Percentiles rank a stretch among this genome's conserved stretches.
phyloP scores from a whole-genome alignment of 2,113 vertebrate genomes.

The Scortum barcoo region DNA sequence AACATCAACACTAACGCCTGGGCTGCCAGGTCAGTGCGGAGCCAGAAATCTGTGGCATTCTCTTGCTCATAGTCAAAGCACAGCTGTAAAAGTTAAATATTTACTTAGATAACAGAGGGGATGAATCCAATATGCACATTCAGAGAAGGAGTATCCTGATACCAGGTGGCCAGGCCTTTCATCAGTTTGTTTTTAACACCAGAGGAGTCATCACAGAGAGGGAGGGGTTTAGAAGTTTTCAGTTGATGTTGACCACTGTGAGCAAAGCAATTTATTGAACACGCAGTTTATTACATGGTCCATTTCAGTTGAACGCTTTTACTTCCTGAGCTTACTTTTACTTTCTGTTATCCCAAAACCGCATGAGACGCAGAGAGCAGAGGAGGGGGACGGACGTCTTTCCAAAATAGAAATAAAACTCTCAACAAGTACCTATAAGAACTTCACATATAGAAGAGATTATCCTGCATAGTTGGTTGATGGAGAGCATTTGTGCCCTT shows the following conservation, averaged over 20 bases:
- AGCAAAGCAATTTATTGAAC: conserved; percentile 60
- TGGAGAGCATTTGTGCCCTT: conserved; percentile 2
- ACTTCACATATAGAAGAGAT: not conserved
- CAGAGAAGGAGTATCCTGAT: not conserved
- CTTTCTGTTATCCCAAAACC: conserved; percentile 14
- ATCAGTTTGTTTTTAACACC: not conserved
- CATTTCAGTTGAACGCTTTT: conserved; percentile 45
- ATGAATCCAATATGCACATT: conserved; percentile 13
- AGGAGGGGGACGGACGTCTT: not conserved
- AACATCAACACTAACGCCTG: conserved; percentile 98
- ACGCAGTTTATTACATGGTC: conserved; percentile 61
- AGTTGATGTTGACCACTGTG: conserved; percentile 23
- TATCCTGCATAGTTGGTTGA: not conserved
- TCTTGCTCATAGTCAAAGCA: not conserved
- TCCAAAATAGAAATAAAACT: conserved; percentile 19
- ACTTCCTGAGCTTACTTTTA: conserved; percentile 18
- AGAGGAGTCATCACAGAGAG: not conserved
- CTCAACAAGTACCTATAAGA: not conserved
- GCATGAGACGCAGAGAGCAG: conserved; percentile 22
- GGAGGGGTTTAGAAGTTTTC: conserved; percentile 6
- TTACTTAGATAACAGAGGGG: conserved; percentile 24
- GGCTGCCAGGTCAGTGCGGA: conserved; percentile 91
- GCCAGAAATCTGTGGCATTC: conserved; percentile 5
- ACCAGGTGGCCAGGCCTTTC: not conserved
- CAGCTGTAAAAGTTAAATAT: conserved; percentile 56